These are phyloP conservation scores for Montipora efflorescens DNA, from an alignment of 64 coral and sea anemone species.

Conservation along the genomic window DNA sequence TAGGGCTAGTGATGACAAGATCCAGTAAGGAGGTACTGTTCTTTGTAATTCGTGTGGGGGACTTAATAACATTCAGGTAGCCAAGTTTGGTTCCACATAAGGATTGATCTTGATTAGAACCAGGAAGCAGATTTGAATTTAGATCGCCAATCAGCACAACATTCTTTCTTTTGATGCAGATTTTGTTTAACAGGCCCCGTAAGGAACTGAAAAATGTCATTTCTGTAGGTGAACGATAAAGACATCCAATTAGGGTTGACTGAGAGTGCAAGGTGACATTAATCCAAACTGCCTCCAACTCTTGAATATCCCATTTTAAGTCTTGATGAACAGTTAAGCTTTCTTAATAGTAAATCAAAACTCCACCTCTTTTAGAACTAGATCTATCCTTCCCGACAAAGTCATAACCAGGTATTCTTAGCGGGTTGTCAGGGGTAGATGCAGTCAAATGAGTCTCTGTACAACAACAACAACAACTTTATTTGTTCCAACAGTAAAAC, in stretches of 20 bases:
- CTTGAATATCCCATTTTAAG: slow-evolving; percentile 1
- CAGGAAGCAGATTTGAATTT: slow-evolving; percentile 2
- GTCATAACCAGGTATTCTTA: neutral
- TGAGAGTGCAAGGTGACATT: slow-evolving; percentile 27
- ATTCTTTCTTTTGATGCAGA: slow-evolving; percentile 47
- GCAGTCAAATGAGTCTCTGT: neutral
- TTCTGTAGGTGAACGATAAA: neutral
- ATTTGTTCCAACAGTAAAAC: too few species aligned
- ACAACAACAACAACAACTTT: too few species aligned
- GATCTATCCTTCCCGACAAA: slow-evolving; percentile 17
- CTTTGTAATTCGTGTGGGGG: neutral
- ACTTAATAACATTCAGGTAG: slow-evolving; percentile 5
- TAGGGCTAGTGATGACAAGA: neutral
- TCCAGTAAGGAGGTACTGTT: neutral
- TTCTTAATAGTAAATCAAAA: slow-evolving; percentile 43
- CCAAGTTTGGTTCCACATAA: neutral
- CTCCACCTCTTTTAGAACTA: slow-evolving; percentile 1
- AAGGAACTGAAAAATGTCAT: slow-evolving; percentile 19
- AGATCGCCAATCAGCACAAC: slow-evolving; percentile 9
- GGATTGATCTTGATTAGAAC: neutral
- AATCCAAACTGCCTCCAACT: slow-evolving; percentile 15
- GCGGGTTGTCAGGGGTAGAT: too few species aligned
- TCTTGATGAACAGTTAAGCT: slow-evolving; percentile 18
- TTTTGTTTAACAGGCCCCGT: neutral
- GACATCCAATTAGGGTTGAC: slow-evolving; percentile 12